Percentiles rank a stretch among this genome's conserved stretches.
These are phyloP conservation scores for Amphiura filiformis DNA, from an alignment of 35 echinoderm and acorn worm genomes.

Conservation along the genomic window DNA sequence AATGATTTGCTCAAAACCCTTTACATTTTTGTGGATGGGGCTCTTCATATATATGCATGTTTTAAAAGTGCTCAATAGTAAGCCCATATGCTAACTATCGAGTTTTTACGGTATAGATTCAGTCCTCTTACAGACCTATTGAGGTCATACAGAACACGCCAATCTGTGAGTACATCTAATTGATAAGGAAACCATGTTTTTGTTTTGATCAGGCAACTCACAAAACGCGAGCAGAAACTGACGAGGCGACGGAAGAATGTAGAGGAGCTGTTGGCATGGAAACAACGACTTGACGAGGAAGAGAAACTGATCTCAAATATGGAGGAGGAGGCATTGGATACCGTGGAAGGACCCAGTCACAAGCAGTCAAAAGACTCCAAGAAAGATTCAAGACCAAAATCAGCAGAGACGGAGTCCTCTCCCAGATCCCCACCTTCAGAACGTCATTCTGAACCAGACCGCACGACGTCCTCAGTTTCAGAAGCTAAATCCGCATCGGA, in stretches of 20 bases:
- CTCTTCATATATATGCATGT: no score
- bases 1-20: no score
- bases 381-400: conserved; percentile 15
- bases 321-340: conserved; percentile 61
- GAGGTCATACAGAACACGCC: no score
- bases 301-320: conserved; percentile 70
- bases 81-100: no score
- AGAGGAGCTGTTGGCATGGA: conserved; percentile 92
- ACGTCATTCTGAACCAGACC: background rate
- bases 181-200: no score
- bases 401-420: conserved; percentile 4
- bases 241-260: conserved; percentile 67
- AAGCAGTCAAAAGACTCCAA: conserved; percentile 1
- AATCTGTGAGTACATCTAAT: no score
- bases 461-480: conserved; percentile 13
- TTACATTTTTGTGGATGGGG: no score
- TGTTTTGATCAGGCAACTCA: conserved; percentile 52
- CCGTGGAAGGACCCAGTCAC: background rate
- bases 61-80: no score
- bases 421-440: background rate
- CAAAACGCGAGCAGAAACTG: conserved; percentile 73
- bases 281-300: conserved; percentile 89
- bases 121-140: no score
- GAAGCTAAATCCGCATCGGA: background rate
- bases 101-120: no score